Evolutionary conservation across 2,888 invertebrate species (phyloP).

Genomic region (Xanthostigma xanthostigma): DNA sequence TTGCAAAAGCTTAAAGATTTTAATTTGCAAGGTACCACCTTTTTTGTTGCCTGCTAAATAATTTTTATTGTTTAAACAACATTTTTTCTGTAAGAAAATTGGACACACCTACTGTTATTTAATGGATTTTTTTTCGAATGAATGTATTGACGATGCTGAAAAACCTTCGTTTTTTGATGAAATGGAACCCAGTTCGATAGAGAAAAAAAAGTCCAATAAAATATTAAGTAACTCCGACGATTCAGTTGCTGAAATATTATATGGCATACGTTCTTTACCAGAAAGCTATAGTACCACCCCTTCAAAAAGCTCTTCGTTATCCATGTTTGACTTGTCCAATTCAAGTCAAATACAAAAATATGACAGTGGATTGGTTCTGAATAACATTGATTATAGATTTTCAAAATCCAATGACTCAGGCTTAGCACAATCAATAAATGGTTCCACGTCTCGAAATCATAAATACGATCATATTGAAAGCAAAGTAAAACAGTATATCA

Average conservation of each 20-base stretch:
- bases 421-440: neutral
- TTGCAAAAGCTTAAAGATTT: too few species aligned
- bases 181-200: neutral
- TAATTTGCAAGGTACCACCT: too few species aligned
- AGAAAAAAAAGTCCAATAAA: neutral
- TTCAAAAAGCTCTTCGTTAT: neutral
- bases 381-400: neutral
- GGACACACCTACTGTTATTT: neutral
- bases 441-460: neutral
- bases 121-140: neutral
- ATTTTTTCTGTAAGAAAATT: too few species aligned
- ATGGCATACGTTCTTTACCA: too few species aligned
- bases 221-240: too few species aligned
- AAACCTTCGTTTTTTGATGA: neutral
- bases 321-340: neutral
- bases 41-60: too few species aligned
- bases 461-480: neutral
- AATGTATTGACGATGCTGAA: neutral
- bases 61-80: too few species aligned
- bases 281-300: too few species aligned
- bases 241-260: too few species aligned
- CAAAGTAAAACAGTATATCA: conserved; percentile 1
- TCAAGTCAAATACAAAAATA: neutral
- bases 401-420: neutral
- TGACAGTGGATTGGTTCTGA: neutral